phyloP scores from a whole-genome alignment of 2,797 vertebrate genomes.

The Crypturellus tataupa region DNA sequence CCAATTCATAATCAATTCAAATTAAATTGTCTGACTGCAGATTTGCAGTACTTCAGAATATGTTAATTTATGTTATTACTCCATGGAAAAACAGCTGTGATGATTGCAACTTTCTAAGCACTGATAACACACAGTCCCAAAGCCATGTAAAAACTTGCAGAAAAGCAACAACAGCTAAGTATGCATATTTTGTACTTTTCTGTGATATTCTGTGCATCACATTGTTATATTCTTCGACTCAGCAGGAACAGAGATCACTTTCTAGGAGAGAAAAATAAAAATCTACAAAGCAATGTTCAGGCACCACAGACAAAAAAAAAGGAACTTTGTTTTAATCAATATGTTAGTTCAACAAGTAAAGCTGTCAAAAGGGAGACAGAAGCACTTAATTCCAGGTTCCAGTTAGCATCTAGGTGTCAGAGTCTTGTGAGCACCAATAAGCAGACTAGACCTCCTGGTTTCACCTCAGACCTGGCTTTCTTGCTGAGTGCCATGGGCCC shows the following conservation, averaged over 20 bases:
- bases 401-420: background rate
- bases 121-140: conserved; percentile 38
- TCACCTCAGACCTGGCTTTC: background rate
- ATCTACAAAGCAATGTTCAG: conserved; percentile 18
- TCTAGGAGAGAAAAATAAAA: conserved; percentile 40
- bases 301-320: background rate
- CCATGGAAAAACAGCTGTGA: conserved; percentile 46
- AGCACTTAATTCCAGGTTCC: background rate
- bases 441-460: background rate
- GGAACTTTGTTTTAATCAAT: background rate
- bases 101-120: conserved; percentile 43
- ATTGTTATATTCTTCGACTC: conserved; percentile 58
- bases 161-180: conserved; percentile 50
- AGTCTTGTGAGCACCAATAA: fast-evolving
- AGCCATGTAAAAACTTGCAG: conserved; percentile 33
- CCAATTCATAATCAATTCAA: conserved; percentile 45
- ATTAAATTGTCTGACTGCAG: conserved; percentile 29
- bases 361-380: background rate
- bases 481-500: background rate
- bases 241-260: conserved; percentile 59
- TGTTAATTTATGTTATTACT: conserved; percentile 51
- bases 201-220: conserved; percentile 57
- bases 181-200: conserved; percentile 57
- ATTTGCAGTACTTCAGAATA: conserved; percentile 40
- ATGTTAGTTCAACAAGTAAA: background rate